Evolutionary conservation across 2,888 invertebrate species (phyloP).

Genomic region (Chalcosyrphus nemorum): DNA sequence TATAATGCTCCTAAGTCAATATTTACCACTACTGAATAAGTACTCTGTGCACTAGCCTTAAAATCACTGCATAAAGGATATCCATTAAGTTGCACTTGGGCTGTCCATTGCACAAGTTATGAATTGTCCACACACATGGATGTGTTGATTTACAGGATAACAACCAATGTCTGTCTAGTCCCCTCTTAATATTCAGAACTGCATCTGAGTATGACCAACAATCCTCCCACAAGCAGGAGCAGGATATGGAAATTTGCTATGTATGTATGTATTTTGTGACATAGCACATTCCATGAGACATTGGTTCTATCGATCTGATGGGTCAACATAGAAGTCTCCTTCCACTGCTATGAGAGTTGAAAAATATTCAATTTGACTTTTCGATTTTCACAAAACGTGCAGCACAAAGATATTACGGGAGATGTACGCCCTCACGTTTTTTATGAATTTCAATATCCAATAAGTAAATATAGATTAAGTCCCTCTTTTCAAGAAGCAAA

Average conservation of each 20-base stretch:
- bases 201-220: neutral
- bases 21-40: slow-evolving; percentile 6
- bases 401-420: neutral
- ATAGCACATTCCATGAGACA: neutral
- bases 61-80: slow-evolving; percentile 22
- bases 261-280: slow-evolving; percentile 2
- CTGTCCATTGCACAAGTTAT: neutral
- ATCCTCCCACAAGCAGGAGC: neutral
- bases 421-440: slow-evolving; percentile 17
- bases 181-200: neutral
- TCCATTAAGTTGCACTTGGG: slow-evolving; percentile 3
- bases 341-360: neutral
- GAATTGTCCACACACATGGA: neutral
- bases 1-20: neutral
- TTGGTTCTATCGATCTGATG: neutral
- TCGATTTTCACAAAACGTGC: slow-evolving; percentile 16
- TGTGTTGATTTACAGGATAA: neutral
- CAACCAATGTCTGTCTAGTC: neutral
- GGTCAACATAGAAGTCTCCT: slow-evolving; percentile 5
- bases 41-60: neutral
- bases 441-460: no score
- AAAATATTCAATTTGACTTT: slow-evolving; percentile 57
- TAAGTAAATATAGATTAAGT: no score
- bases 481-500: no score
- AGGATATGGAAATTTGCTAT: slow-evolving; percentile 5